phyloP scores from a whole-genome alignment of 2,888 invertebrate species.

The Tiliacea citrago region DNA sequence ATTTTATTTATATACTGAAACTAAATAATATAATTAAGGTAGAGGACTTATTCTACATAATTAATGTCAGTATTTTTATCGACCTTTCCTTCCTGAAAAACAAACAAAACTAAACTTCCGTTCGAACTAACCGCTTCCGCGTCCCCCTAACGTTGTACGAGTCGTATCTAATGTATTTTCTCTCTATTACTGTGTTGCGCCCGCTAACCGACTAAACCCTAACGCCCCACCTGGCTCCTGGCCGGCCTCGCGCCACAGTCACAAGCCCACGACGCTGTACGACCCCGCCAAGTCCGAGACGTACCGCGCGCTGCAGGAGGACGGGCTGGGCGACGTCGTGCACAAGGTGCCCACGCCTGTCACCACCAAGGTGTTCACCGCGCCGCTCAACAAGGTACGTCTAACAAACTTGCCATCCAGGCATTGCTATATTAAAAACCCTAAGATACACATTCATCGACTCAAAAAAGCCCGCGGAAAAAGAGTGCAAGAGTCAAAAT shows the following conservation, averaged over 20 bases:
- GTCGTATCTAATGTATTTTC: slow-evolving; percentile 82
- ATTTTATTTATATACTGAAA: slow-evolving; percentile 68
- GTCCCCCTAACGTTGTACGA: slow-evolving; percentile 76
- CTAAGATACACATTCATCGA: background rate
- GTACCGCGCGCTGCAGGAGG: slow-evolving; percentile 96
- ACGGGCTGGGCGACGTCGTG: slow-evolving; percentile 91
- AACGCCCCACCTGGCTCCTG: slow-evolving; percentile 77
- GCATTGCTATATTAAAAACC: background rate
- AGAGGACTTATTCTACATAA: slow-evolving; percentile 87
- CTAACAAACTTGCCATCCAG: background rate
- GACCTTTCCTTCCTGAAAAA: slow-evolving; percentile 95
- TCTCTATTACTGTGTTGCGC: slow-evolving; percentile 85
- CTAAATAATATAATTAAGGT: slow-evolving; percentile 76
- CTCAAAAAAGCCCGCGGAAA: background rate
- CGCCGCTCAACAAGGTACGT: slow-evolving; percentile 91
- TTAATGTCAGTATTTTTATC: slow-evolving; percentile 95
- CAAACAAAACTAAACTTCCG: slow-evolving; percentile 81
- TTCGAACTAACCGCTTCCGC: slow-evolving; percentile 83
- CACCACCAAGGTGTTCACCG: slow-evolving; percentile 94
- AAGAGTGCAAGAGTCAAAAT: no score
- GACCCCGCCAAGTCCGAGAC: slow-evolving; percentile 97
- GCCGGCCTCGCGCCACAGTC: slow-evolving; percentile 79
- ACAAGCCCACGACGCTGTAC: slow-evolving; percentile 94
- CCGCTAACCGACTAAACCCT: slow-evolving; percentile 90
- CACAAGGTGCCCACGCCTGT: slow-evolving; percentile 94